Percentiles rank a stretch among this genome's conserved stretches.
phyloP scores from a whole-genome alignment of 2,113 vertebrate species.

The Rhadina sibilatrix region DNA sequence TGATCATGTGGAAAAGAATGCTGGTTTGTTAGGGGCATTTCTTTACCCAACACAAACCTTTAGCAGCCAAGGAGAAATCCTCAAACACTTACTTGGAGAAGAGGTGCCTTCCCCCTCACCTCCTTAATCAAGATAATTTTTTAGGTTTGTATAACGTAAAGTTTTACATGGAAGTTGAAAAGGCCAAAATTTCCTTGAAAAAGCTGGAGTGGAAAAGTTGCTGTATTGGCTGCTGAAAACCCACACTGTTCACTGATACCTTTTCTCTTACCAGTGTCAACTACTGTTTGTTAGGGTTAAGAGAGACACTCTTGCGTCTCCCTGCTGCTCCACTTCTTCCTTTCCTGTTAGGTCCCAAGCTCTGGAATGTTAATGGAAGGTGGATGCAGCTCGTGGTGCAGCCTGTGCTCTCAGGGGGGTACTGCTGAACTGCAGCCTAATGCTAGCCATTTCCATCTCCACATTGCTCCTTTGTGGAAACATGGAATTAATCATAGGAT shows the following conservation, averaged over 20 bases:
- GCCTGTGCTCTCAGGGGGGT: background rate
- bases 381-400: background rate
- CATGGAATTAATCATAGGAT: background rate
- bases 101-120: constrained; percentile 47
- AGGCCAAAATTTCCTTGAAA: constrained; percentile 55
- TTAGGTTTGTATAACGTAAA: constrained; percentile 68
- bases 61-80: constrained; percentile 73
- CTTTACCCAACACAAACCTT: constrained; percentile 73
- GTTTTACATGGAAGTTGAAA: constrained; percentile 62
- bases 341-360: background rate
- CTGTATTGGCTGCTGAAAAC: constrained; percentile 34
- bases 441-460: background rate
- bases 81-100: constrained; percentile 68
- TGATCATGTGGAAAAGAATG: constrained; percentile 85
- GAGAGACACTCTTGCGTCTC: background rate
- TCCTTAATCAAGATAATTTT: constrained; percentile 64
- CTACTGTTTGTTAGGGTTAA: background rate
- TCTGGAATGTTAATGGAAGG: background rate
- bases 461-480: constrained; percentile 9
- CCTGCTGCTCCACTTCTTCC: background rate
- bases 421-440: background rate
- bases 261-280: background rate
- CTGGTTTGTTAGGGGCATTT: constrained; percentile 78
- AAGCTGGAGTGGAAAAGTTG: background rate
- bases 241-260: background rate